Percentiles rank a stretch among this genome's conserved stretches.
Conservation (phyloP, 2,797 vertebrate species). For the Tympanoctomys barrerae region DNA sequence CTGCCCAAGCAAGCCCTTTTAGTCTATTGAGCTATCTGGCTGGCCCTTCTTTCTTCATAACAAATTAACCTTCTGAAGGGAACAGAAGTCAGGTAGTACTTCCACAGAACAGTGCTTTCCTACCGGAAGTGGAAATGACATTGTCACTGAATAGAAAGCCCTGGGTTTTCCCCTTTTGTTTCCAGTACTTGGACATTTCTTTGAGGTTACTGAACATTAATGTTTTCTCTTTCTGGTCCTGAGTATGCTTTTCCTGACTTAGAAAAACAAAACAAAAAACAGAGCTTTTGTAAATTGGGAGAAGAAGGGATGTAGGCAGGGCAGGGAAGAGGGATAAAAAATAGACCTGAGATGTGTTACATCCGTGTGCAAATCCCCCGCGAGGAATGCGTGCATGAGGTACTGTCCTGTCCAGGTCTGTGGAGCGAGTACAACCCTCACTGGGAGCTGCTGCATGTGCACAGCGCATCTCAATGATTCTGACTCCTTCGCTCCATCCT, state of each 20-base stretch:
- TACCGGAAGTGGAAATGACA: not conserved
- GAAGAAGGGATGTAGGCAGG: not conserved
- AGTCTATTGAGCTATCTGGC: too few species aligned
- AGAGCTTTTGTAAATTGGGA: not conserved
- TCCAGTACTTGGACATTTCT: not conserved
- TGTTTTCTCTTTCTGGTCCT: not conserved
- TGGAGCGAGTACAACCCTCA: not conserved
- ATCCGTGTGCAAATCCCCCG: not conserved
- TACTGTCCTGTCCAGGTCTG: not conserved
- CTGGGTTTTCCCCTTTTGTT: not conserved
- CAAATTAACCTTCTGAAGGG: not conserved
- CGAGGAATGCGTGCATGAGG: not conserved
- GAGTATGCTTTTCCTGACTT: not conserved
- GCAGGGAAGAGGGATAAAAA: not conserved
- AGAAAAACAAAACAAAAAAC: not conserved
- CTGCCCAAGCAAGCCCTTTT: too few species aligned
- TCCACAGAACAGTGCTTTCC: not conserved
- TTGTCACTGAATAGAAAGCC: not conserved
- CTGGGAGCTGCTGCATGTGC: too few species aligned
- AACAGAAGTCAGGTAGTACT: not conserved
- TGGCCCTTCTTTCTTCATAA: not conserved
- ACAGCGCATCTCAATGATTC: not conserved
- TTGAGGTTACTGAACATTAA: not conserved
- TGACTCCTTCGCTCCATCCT: not conserved
- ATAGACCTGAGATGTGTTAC: not conserved